phyloP scores from a whole-genome alignment of 2,888 invertebrate genomes.

The Agrotis clavis region DNA sequence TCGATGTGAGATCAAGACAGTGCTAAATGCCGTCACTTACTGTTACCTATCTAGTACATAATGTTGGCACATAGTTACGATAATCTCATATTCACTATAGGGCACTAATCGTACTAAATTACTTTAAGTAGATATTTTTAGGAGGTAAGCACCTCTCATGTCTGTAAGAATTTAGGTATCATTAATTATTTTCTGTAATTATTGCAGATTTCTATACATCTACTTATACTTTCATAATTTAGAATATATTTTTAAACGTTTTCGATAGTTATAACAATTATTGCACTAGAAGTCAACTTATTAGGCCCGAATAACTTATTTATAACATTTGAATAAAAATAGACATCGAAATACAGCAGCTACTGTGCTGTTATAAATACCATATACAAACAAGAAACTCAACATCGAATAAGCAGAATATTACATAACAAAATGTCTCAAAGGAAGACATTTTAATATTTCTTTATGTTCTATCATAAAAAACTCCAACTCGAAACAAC shows the following conservation, averaged over 20 bases:
- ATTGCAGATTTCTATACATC: constrained; percentile 30
- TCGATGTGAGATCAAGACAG: constrained; percentile 46
- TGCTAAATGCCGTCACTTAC: constrained; percentile 32
- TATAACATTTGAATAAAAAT: constrained; percentile 46
- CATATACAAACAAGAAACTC: constrained; percentile 37
- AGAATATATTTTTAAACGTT: constrained; percentile 40
- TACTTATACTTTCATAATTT: constrained; percentile 43
- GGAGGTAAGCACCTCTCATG: constrained; percentile 46
- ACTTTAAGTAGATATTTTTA: constrained; percentile 23
- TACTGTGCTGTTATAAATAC: constrained; percentile 41
- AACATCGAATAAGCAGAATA: constrained; percentile 49
- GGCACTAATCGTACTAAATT: constrained; percentile 60
- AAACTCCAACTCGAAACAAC: constrained; percentile 13
- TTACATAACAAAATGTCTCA: constrained; percentile 36
- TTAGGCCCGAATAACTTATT: constrained; percentile 56
- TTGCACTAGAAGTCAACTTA: constrained; percentile 35
- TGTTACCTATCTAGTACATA: constrained; percentile 31
- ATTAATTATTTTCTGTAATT: constrained; percentile 12
- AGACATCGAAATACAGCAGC: constrained; percentile 54
- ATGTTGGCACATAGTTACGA: constrained; percentile 60
- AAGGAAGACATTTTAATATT: constrained; percentile 17
- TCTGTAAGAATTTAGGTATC: constrained; percentile 28
- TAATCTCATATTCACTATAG: constrained; percentile 46
- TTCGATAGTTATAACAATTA: constrained; percentile 32
- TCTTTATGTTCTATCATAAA: constrained; percentile 33